phyloP scores from a whole-genome alignment of 2,888 invertebrate genomes.

The Cryptophagus acutangulus region DNA sequence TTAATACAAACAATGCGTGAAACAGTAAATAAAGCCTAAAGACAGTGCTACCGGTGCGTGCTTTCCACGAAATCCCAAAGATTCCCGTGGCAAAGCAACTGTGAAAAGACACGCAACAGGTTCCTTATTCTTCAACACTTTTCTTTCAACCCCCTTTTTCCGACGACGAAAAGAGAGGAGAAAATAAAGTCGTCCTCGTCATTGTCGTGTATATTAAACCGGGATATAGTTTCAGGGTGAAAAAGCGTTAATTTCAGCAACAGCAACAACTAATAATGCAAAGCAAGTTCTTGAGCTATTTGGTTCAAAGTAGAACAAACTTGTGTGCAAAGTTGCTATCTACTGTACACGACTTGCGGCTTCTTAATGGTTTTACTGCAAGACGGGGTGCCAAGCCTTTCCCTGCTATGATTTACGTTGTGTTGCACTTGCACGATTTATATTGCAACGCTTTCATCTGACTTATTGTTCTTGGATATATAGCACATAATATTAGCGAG shows the following conservation, averaged over 20 bases:
- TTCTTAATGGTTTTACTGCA: constrained; percentile 42
- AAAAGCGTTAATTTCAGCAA: too few species aligned
- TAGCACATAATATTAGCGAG: too few species aligned
- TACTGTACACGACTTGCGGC: constrained; percentile 42
- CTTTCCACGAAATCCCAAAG: constrained; percentile 1
- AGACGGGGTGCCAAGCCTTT: constrained; percentile 32
- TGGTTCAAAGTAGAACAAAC: constrained; percentile 3
- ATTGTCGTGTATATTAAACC: constrained; percentile 1
- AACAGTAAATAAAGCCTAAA: constrained; percentile 2
- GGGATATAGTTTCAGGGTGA: too few species aligned
- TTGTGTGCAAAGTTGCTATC: constrained; percentile 1
- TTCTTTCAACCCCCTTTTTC: not conserved
- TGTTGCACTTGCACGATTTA: constrained; percentile 20
- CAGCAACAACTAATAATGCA: too few species aligned
- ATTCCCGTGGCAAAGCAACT: too few species aligned
- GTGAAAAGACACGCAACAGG: constrained; percentile 11
- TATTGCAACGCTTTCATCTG: not conserved
- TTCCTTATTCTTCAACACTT: too few species aligned
- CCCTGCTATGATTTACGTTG: constrained; percentile 40
- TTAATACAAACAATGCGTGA: constrained; percentile 22
- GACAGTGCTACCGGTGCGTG: too few species aligned
- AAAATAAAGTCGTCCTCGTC: too few species aligned
- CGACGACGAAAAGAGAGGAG: not conserved
- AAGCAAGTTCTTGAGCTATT: too few species aligned
- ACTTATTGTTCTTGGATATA: too few species aligned